These are phyloP conservation scores for Dinocampus coccinellae DNA, from an alignment of 2,888 invertebrate genomes.

Conservation along the genomic window DNA sequence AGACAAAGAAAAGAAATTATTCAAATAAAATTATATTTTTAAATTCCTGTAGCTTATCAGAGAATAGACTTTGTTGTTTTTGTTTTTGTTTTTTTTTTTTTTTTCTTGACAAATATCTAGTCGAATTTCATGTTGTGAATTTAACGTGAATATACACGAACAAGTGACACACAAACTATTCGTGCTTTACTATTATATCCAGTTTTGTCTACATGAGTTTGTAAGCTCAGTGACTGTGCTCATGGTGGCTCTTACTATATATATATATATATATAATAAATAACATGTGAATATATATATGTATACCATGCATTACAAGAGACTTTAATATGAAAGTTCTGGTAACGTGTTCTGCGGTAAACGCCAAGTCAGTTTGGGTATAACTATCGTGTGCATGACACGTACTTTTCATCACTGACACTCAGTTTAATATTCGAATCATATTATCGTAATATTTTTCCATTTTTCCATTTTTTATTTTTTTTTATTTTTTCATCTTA, in stretches of 20 bases:
- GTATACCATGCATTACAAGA: not conserved
- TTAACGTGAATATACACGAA: slow-evolving; percentile 35
- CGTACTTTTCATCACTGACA: not conserved
- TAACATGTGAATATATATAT: too few relatives aligned
- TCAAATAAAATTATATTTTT: too few relatives aligned
- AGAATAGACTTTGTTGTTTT: not conserved
- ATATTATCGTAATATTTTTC: not conserved
- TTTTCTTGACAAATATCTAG: slow-evolving; percentile 18
- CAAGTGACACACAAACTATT: slow-evolving; percentile 39
- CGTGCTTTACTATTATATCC: slow-evolving; percentile 8
- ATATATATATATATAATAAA: not conserved
- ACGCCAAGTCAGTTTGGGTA: not conserved
- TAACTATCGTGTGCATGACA: not conserved
- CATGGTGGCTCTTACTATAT: not conserved
- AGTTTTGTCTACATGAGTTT: slow-evolving; percentile 24
- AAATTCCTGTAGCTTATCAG: not conserved
- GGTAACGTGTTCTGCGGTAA: too few relatives aligned
- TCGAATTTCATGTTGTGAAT: slow-evolving; percentile 33
- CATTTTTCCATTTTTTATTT: slow-evolving; percentile 9
- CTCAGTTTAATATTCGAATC: slow-evolving; percentile 12
- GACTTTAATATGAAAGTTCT: slow-evolving; percentile 25
- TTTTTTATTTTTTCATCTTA: not conserved
- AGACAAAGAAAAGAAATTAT: too few relatives aligned
- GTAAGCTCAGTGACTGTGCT: slow-evolving; percentile 19
- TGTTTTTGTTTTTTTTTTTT: too few relatives aligned